Evolutionary conservation across 2,888 invertebrate species (phyloP).

Genomic region (Stenurella melanura): DNA sequence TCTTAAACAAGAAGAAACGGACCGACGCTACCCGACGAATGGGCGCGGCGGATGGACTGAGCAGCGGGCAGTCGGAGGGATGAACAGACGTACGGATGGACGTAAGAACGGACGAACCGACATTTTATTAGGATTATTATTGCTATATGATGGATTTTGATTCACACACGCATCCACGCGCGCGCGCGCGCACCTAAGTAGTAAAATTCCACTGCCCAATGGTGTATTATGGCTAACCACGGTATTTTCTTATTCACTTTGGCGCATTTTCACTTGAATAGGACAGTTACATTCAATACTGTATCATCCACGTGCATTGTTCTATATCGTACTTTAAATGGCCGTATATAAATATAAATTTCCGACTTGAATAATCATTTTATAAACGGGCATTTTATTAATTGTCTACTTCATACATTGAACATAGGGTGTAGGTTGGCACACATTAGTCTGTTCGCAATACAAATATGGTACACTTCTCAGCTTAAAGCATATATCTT

Average conservation of each 20-base stretch:
- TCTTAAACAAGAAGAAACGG: too few relatives aligned
- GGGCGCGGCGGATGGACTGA: too few relatives aligned
- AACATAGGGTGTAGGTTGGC: slow-evolving; percentile 53
- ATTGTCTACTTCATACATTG: slow-evolving; percentile 46
- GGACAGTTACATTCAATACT: not conserved
- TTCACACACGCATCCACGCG: not conserved
- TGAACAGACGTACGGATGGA: too few relatives aligned
- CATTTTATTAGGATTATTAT: too few relatives aligned
- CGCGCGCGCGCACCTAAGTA: too few relatives aligned
- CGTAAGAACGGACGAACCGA: too few relatives aligned
- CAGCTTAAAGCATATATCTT: slow-evolving; percentile 8
- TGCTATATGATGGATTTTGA: too few relatives aligned
- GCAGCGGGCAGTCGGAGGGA: too few relatives aligned
- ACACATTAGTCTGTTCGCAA: slow-evolving; percentile 34
- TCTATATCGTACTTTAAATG: slow-evolving; percentile 41
- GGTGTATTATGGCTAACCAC: not conserved
- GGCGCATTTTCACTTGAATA: not conserved
- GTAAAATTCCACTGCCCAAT: not conserved
- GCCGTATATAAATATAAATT: slow-evolving; percentile 60
- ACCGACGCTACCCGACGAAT: too few relatives aligned
- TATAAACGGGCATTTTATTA: slow-evolving; percentile 65
- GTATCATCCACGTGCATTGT: slow-evolving; percentile 28
- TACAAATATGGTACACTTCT: slow-evolving; percentile 22
- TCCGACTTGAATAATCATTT: slow-evolving; percentile 62
- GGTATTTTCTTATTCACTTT: not conserved